Evolutionary conservation across 2,113 vertebrate species (phyloP).

Genomic region (Ailurus styani): DNA sequence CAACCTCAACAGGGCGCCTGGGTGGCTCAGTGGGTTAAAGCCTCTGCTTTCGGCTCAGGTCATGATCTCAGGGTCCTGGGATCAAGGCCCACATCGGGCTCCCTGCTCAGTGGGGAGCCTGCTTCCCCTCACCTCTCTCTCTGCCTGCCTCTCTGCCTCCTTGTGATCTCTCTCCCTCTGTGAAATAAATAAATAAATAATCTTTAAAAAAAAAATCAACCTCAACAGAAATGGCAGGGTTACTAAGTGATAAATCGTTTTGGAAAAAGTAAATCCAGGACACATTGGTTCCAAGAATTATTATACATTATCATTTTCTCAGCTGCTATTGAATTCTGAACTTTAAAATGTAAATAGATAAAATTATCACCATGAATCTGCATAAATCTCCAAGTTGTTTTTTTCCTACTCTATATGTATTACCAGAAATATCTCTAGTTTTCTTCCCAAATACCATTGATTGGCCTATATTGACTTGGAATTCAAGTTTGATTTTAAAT

Average conservation of each 20-base stretch:
- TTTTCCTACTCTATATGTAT: neutral
- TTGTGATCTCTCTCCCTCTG: no score
- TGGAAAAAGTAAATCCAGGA: neutral
- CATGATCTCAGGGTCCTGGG: no score
- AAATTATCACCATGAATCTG: neutral
- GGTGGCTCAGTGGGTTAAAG: no score
- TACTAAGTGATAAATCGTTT: neutral
- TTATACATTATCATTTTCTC: neutral
- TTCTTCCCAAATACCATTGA: neutral
- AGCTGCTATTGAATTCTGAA: neutral
- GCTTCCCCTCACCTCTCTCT: no score
- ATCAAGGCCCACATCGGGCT: no score
- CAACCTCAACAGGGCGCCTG: no score
- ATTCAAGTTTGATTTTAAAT: neutral
- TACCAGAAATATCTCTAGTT: neutral
- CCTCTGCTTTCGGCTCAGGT: no score
- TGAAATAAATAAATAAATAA: no score
- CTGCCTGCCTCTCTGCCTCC: no score
- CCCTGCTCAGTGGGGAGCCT: no score
- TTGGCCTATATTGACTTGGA: neutral
- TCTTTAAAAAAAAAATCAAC: no score
- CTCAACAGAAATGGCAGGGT: neutral
- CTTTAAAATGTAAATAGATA: neutral
- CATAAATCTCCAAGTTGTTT: neutral
- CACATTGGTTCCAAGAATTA: neutral